A percentile compares a stretch with the other conserved stretches of the same genome.
phyloP scores from a whole-genome alignment of 2,113 vertebrate genomes.

The Chroicocephalus ridibundus region DNA sequence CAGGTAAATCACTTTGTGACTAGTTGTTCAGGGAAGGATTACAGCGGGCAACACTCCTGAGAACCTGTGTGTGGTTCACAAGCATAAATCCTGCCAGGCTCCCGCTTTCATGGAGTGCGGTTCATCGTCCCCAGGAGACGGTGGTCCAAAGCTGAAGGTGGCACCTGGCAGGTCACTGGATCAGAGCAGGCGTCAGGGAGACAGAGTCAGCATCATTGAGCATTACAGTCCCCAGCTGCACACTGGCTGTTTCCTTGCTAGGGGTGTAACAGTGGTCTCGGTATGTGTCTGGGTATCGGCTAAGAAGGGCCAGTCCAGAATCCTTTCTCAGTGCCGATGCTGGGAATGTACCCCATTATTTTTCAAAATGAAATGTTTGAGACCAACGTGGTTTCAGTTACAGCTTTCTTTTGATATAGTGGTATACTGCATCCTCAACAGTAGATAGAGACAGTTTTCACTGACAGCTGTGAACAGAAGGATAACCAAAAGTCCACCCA shows the following conservation, averaged over 20 bases:
- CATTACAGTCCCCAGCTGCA: neutral
- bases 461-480: neutral
- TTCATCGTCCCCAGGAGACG: neutral
- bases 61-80: neutral
- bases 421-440: neutral
- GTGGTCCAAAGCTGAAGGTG: neutral
- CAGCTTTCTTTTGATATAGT: neutral
- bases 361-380: neutral
- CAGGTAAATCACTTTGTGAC: neutral
- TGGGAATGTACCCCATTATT: neutral
- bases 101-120: accelerated
- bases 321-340: neutral
- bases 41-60: neutral
- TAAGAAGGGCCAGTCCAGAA: neutral
- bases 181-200: neutral
- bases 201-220: no score
- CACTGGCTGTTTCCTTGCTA: neutral
- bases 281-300: neutral
- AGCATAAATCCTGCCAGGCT: neutral
- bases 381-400: neutral
- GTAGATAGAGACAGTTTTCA: neutral
- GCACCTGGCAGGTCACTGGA: accelerated
- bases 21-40: neutral
- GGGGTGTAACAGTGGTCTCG: neutral
- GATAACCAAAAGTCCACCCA: neutral